Conservation (phyloP, 2,113 vertebrate genomes). For the Petromus typicus region DNA sequence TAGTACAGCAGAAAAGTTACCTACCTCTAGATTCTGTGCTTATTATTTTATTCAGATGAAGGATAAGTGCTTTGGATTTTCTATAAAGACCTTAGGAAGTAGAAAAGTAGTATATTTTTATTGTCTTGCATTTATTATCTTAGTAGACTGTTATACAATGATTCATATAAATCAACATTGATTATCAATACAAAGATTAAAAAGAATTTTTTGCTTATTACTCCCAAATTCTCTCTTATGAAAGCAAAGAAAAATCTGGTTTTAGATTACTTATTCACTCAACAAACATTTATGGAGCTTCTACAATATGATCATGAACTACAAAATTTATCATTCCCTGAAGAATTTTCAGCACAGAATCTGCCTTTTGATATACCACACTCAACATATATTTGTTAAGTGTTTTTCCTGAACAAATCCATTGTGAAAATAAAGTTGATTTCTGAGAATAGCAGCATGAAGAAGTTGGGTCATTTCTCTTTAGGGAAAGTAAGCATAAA, state of each 20-base stretch:
- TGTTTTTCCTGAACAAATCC: background rate
- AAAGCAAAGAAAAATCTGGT: constrained; percentile 1
- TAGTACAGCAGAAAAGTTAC: background rate
- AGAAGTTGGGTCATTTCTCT: background rate
- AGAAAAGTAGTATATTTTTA: background rate
- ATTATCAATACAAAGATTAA: constrained; percentile 48
- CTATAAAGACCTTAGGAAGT: background rate
- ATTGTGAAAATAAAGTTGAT: background rate
- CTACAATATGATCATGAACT: background rate
- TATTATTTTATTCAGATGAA: background rate
- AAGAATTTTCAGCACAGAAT: background rate
- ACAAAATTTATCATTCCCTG: background rate
- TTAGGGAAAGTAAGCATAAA: background rate
- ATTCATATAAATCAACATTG: constrained; percentile 26
- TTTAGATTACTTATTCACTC: constrained; percentile 27
- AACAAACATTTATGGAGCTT: background rate
- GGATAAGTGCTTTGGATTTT: background rate
- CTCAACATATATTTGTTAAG: background rate
- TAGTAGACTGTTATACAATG: constrained; percentile 16
- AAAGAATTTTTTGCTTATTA: background rate
- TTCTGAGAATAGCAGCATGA: background rate
- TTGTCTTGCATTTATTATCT: background rate
- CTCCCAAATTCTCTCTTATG: background rate
- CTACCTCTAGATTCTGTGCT: background rate
- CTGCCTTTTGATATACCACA: background rate